Evolutionary conservation across 2,888 invertebrate genomes (phyloP).

Genomic region (Gasteruption jaculator): DNA sequence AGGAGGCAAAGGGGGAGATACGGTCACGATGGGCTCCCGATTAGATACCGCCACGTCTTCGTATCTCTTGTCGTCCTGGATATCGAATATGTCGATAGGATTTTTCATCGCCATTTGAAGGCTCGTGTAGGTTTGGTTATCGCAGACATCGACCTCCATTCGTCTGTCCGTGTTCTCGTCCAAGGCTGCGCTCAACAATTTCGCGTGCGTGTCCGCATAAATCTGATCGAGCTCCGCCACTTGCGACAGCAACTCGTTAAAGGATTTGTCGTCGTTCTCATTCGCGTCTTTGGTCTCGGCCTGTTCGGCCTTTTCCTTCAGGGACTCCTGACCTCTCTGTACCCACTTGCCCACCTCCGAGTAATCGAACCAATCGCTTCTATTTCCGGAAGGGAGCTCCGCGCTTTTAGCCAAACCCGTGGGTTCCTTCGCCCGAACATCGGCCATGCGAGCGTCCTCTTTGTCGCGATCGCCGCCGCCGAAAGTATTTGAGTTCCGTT

Average conservation of each 20-base stretch:
- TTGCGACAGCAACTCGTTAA: slow-evolving; percentile 70
- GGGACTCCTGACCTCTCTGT: slow-evolving; percentile 29
- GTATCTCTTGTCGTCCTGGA: slow-evolving; percentile 52
- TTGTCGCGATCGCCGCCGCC: slow-evolving; percentile 13
- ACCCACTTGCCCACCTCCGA: slow-evolving; percentile 44
- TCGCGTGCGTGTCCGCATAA: slow-evolving; percentile 68
- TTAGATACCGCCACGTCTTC: slow-evolving; percentile 59
- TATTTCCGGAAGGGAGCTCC: slow-evolving; percentile 25
- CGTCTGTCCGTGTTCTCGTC: slow-evolving; percentile 32
- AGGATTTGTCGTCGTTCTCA: slow-evolving; percentile 50
- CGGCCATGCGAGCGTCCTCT: too few species aligned
- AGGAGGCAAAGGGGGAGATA: slow-evolving; percentile 25
- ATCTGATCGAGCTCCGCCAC: slow-evolving; percentile 79
- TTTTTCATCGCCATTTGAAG: slow-evolving; percentile 83
- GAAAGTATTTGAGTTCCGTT: neutral
- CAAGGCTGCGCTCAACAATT: slow-evolving; percentile 48
- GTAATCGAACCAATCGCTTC: slow-evolving; percentile 40
- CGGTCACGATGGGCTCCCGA: slow-evolving; percentile 45
- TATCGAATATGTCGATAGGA: slow-evolving; percentile 62
- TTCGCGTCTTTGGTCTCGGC: slow-evolving; percentile 25
- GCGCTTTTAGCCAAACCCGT: too few species aligned
- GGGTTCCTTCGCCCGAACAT: too few species aligned
- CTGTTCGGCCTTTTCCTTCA: slow-evolving; percentile 25
- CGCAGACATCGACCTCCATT: slow-evolving; percentile 64
- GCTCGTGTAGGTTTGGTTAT: slow-evolving; percentile 78